Evolutionary conservation across 1,140 invertebrate species (phyloP), one percentile per base, ranked within the genome.

Genomic region (Phortica variegata): DNA sequence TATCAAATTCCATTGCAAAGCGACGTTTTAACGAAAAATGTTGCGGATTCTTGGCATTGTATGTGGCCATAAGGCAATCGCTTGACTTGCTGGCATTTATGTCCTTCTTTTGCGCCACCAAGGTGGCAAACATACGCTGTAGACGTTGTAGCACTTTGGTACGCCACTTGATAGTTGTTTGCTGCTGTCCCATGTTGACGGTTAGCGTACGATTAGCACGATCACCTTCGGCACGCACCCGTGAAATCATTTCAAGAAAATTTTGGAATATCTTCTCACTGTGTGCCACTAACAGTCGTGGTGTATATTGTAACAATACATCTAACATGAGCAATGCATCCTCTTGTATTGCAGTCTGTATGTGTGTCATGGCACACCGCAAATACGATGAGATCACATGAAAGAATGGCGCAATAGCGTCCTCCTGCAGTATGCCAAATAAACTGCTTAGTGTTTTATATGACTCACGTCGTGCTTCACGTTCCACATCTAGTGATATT

Each of bases 331-430:
- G 61, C 2, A 95, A 74, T 1, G 91, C 90, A 73, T 93, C 90
- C 70, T 89, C 85, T 66, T 91, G 87, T 40, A 93, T 86, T 37
- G 80, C 79, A 10, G 81, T 82, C 69, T 89, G 82, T 45, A 95
- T 88, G 57, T 93, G 89, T 8, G 89, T 92, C 88, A 93, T 92
- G 1, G 88, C 86, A 79, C 90, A 93, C 21, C 84, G 82, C 21
- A 93, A 71, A 65, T 92, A 90, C 9, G 87, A 87, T 31, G 84
- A 83, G 33, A 93, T 75, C 8, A 88, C 80, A 52, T 86, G 81
- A 61, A 86, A 87, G 63, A 90, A 90, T 12, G 89, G 88, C 16
- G 77, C 73, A 16, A 82, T 62, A 19, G 79, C 79, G 20, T 78
- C 71, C 1, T 58, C 21, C 31, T 69, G 58, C 46, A 84, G 78